These are phyloP conservation scores for Drosophila pegasa DNA, from an alignment of 2,888 invertebrate genomes.

Conservation along the genomic window DNA sequence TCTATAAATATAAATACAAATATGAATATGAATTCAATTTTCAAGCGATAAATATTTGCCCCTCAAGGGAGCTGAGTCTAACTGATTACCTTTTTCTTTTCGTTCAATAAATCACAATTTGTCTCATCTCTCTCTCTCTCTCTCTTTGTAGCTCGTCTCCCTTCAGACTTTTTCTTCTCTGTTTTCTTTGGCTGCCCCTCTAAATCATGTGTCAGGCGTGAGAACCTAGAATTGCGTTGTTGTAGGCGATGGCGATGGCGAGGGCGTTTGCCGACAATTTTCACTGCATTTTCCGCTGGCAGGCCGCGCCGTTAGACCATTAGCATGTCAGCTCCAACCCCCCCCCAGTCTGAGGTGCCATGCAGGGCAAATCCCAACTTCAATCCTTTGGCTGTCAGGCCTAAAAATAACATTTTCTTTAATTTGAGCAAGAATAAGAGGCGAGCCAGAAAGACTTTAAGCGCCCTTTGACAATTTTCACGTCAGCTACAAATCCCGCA, in stretches of 20 bases:
- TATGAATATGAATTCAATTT: too few species aligned
- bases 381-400: slow-evolving; percentile 73
- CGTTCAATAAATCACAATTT: slow-evolving; percentile 64
- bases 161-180: slow-evolving; percentile 33
- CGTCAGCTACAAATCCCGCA: slow-evolving; percentile 72
- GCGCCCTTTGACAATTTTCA: slow-evolving; percentile 80
- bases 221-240: slow-evolving; percentile 51
- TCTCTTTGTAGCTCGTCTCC: too few species aligned
- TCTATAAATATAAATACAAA: background rate
- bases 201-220: slow-evolving; percentile 61
- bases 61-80: background rate
- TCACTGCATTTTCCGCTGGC: slow-evolving; percentile 54
- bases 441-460: slow-evolving; percentile 63
- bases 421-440: slow-evolving; percentile 59
- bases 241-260: slow-evolving; percentile 36
- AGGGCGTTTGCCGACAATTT: slow-evolving; percentile 51
- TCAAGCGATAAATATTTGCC: background rate
- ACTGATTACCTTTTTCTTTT: slow-evolving; percentile 15
- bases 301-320: slow-evolving; percentile 52
- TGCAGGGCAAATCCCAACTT: slow-evolving; percentile 48
- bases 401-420: slow-evolving; percentile 78
- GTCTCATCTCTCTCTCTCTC: slow-evolving; percentile 49
- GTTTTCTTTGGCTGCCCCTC: slow-evolving; percentile 21
- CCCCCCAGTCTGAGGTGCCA: slow-evolving; percentile 41
- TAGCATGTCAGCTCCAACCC: slow-evolving; percentile 58